Conservation (phyloP, 1,140 invertebrate genomes). For the Pteromalus puparum region DNA sequence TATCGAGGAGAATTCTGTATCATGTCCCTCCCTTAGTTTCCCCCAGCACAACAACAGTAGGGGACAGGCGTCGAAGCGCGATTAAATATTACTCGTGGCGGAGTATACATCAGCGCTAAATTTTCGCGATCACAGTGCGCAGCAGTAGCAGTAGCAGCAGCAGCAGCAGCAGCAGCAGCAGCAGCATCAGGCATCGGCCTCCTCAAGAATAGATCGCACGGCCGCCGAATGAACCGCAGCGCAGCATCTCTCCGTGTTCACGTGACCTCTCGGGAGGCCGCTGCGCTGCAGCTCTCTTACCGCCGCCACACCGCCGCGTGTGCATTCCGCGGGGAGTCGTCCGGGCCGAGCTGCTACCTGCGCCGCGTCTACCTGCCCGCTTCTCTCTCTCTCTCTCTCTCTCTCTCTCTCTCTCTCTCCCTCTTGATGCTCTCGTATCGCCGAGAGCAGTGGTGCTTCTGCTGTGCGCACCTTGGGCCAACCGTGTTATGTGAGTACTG, state of each 20-base stretch:
- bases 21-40: too few species aligned
- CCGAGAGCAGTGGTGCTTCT: neutral
- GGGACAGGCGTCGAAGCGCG: too few species aligned
- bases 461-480: neutral
- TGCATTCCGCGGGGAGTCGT: constrained; percentile 29
- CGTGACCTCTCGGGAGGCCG: constrained; percentile 13
- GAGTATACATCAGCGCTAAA: too few species aligned
- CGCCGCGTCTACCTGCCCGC: neutral
- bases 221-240: neutral
- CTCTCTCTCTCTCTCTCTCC: neutral
- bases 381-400: constrained; percentile 8
- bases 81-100: too few species aligned
- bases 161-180: too few species aligned
- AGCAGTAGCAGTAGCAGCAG: too few species aligned
- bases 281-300: neutral
- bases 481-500: neutral
- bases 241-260: constrained; percentile 1
- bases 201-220: neutral
- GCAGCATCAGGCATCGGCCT: neutral
- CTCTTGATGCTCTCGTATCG: neutral
- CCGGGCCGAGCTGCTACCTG: neutral
- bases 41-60: too few species aligned
- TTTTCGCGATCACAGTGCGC: too few species aligned
- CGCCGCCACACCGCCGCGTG: neutral
- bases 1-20: neutral